Conservation (phyloP, 2,113 vertebrate species). For the Anthoscopus minutus region DNA sequence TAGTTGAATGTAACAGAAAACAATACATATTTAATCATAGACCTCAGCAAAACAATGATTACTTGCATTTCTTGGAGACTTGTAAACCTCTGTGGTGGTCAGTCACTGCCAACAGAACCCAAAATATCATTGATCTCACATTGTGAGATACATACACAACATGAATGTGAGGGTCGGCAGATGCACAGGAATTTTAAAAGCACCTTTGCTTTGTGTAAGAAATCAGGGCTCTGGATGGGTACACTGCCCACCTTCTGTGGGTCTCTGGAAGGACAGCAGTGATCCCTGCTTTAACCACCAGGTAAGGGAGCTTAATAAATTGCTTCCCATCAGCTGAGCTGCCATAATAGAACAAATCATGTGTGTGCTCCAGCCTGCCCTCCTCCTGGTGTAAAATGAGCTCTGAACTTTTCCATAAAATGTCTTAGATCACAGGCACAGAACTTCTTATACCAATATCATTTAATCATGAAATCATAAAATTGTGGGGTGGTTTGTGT, state of each 20-base stretch:
- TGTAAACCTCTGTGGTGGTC: neutral
- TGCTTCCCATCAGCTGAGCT: neutral
- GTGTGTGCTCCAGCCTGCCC: neutral
- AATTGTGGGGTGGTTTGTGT: neutral
- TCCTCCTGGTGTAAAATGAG: rapidly evolving
- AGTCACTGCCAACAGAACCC: neutral
- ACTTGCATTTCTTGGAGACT: neutral
- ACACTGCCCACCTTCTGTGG: neutral
- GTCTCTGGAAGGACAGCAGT: neutral
- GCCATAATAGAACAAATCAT: rapidly evolving
- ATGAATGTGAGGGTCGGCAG: neutral
- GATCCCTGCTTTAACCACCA: neutral
- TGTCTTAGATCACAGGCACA: neutral
- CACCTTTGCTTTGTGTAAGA: neutral
- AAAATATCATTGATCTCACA: neutral
- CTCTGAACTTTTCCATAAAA: neutral
- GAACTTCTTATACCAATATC: neutral
- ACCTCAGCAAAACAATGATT: neutral
- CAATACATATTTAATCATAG: neutral
- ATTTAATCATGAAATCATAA: neutral
- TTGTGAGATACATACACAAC: neutral
- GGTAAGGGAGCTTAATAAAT: neutral
- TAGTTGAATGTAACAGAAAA: neutral
- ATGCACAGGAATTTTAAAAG: neutral
- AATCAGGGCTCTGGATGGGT: neutral